phyloP scores from a whole-genome alignment of 2,113 vertebrate genomes.

The Physeter macrocephalus region DNA sequence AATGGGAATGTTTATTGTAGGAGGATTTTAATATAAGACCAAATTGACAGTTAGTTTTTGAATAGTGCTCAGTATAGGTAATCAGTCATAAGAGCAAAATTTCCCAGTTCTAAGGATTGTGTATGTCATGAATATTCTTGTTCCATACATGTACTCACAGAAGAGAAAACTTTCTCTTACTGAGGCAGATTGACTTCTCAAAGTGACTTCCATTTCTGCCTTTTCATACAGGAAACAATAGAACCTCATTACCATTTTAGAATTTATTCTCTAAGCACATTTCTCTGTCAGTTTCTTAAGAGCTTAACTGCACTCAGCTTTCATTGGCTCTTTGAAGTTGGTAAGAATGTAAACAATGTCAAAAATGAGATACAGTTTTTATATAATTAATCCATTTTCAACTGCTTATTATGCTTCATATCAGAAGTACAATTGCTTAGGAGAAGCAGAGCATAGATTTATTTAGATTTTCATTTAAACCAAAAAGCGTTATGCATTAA shows the following conservation, averaged over 20 bases:
- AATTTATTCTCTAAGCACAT: slow-evolving; percentile 33
- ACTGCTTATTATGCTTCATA: not conserved
- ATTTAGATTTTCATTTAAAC: not conserved
- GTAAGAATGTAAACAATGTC: not conserved
- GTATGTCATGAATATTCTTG: not conserved
- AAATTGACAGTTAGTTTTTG: not conserved
- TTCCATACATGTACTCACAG: not conserved
- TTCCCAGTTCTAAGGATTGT: not conserved
- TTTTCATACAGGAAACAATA: not conserved
- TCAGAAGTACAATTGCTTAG: not conserved
- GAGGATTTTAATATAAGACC: not conserved
- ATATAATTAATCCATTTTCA: not conserved
- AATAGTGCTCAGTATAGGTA: not conserved
- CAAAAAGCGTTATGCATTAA: not conserved
- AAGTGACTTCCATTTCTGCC: not conserved
- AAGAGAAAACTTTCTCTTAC: not conserved
- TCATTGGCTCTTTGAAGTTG: not conserved
- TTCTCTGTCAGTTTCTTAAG: slow-evolving; percentile 21
- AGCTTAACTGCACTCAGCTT: not conserved
- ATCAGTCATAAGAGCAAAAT: not conserved
- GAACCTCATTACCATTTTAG: slow-evolving; percentile 34
- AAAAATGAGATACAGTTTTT: not conserved
- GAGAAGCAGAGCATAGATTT: not conserved
- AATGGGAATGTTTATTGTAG: not conserved
- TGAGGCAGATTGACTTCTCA: slow-evolving; percentile 22